Base-by-base conservation (phyloP, 1,140 invertebrate genomes). In the Drosophila ficusphila region DNA sequence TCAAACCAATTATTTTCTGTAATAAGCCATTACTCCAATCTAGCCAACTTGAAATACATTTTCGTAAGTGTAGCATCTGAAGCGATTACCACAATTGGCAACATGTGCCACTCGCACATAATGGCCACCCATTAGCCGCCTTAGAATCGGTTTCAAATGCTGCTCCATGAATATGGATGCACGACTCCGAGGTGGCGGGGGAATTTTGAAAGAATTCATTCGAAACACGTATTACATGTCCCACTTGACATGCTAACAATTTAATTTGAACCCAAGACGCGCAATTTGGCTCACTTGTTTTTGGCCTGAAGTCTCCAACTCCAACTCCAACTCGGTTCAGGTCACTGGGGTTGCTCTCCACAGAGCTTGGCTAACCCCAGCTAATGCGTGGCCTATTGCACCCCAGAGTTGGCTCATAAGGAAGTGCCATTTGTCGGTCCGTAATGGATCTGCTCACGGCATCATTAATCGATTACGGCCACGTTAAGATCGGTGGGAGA, bases 171-270 rank as follows among this genome's bases (percentile, higher is more conserved):
- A 52, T 67, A 51, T 67, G 42, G 34, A 67, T 65, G 34, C 21
- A n/a, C 49, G 19, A 12, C 48, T 21, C 6, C 21, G 14, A 23
- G 23, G 19, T 39, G 60, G 38, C 34, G 46, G 19, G 46, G 46
- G 21, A 23, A 60, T 86, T 76, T 85, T 79, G 79, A 76, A 85
- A 85, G 79, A 86, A 85, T 56, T 16, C 76, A 76, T 57, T 75
- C 56, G 39, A 75, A 68, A 58, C 56, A 33, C 46, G 64, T 54
- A 85, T 85, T 85, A 74, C 76, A 85, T 85, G 81, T 85, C 57
- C 81, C 82, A 85, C 76, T 88, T 85, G 82, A 85, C 82, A 76
- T 49, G 76, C 82, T 85, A 85, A 85, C 81, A 77, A 85, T 88
- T 85, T 85, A 85, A 85, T 85, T 86, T 85, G 82, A 86, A 88